phyloP scores from a whole-genome alignment of 2,113 vertebrate species.

The Microtus montanus region DNA sequence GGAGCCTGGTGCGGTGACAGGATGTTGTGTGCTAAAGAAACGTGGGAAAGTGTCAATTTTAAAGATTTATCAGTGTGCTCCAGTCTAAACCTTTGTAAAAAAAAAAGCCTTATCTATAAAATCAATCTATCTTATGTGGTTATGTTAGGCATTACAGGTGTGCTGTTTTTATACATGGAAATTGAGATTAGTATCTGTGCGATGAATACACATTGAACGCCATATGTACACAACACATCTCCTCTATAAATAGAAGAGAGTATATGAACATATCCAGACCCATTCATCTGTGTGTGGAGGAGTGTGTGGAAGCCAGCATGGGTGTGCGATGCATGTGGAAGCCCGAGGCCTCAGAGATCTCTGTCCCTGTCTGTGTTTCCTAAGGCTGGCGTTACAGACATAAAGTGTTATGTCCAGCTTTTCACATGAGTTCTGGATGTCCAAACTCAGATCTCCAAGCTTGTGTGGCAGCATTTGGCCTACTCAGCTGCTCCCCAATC shows the following conservation, averaged over 20 bases:
- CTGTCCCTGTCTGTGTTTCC: neutral
- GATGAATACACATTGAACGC: neutral
- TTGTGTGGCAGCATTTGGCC: neutral
- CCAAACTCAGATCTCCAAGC: neutral
- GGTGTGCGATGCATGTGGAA: neutral
- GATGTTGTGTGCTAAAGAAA: neutral
- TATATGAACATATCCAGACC: accelerated
- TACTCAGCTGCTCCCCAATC: neutral
- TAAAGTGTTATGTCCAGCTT: too few species aligned
- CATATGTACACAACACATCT: accelerated
- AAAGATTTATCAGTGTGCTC: neutral
- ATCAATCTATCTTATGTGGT: neutral
- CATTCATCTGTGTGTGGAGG: too few species aligned
- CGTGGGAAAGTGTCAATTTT: neutral
- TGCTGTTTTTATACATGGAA: neutral
- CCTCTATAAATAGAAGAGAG: neutral
- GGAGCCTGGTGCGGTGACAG: neutral
- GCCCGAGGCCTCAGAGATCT: neutral
- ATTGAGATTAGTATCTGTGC: neutral
- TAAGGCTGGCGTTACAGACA: neutral
- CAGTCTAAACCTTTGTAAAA: neutral
- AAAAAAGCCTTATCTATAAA: neutral
- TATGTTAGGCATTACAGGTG: neutral
- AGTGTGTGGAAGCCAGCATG: neutral
- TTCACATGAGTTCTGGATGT: neutral